Base-by-base conservation (phyloP, 2,797 vertebrate species). In the Nyctibius grandis region DNA sequence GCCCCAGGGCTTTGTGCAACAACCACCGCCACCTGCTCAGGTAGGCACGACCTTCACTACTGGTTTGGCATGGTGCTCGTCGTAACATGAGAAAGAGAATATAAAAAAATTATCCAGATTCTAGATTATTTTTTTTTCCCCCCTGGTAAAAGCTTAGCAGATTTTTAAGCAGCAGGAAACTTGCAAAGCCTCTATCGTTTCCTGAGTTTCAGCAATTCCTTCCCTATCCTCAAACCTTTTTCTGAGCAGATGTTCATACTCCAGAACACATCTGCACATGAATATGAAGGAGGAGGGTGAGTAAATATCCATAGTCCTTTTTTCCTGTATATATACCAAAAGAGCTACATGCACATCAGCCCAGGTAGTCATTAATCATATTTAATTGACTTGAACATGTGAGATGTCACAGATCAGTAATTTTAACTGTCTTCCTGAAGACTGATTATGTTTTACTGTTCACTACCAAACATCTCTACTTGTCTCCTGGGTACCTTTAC, bases 11-110 rank as follows among this genome's bases (percentile, higher is more conserved):
- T 98, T 98, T 4, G 94, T 98, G 86, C 98, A 98, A 13, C 99
- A 99, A 77, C 98, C 98, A 61, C 95, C 98, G 23, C 94, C 97
- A 9, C 98, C 98, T 91, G 94, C 99, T 89, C 98, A 99, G 98
- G 99, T 99, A 96, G 42, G 94, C 34, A 13, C 23, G 64, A 13
- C 38, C 47, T 65, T 12, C 0, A 0, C 60, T 9, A 3, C 21
- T 6, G 0, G 15, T 33, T 22, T 3, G 12, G 33, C 53, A 1
- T 1, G 1, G 8, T 12, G 31, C 40, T 50, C 14, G 0, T 33
- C 40, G 1, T 2, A 25, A 15, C 17, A 1, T 16, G n/a, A 12
- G 26, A 18, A 40, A 56, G 8, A 23, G 6, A 51, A 45, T 12
- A 5, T 2, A 64, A 57, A 60, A 38, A 47, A 25, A 15, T 12